Percentiles rank a stretch among this genome's conserved stretches.
These are phyloP conservation scores for Poliocrania exsul DNA, from an alignment of 2,797 vertebrate species.

Conservation along the genomic window DNA sequence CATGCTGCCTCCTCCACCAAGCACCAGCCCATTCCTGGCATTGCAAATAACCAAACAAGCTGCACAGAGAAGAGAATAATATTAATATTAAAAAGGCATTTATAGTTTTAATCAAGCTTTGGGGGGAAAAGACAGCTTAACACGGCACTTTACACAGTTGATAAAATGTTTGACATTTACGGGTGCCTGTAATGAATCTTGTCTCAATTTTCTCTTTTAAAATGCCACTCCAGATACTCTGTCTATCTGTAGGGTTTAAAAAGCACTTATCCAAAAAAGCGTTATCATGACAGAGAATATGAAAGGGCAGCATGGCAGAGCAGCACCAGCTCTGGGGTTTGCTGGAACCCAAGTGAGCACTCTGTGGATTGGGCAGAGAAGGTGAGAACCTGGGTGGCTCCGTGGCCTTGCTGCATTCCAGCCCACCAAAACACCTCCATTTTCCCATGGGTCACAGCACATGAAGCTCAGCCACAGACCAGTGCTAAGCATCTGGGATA, in stretches of 20 bases:
- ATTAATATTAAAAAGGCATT: constrained; percentile 67
- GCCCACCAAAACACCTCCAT: not conserved
- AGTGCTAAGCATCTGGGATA: rapidly evolving
- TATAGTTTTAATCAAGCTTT: constrained; percentile 72
- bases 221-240: constrained; percentile 73
- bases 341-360: not conserved
- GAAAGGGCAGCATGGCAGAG: not conserved
- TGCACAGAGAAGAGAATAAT: not conserved
- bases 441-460: not conserved
- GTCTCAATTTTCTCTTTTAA: constrained; percentile 64
- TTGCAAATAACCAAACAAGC: not conserved
- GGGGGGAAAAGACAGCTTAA: constrained; percentile 57
- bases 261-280: constrained; percentile 61
- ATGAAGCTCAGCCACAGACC: rapidly evolving
- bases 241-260: constrained; percentile 55
- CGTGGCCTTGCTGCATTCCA: rapidly evolving
- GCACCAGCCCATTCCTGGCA: not conserved
- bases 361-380: rapidly evolving
- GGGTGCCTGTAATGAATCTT: constrained; percentile 59
- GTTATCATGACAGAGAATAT: constrained; percentile 30
- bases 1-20: not conserved
- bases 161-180: constrained; percentile 77
- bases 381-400: not conserved
- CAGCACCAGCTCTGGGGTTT: not conserved
- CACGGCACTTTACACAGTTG: constrained; percentile 57